These are phyloP conservation scores for Atethmia centrago DNA, from an alignment of 2,888 invertebrate genomes.

Conservation along the genomic window DNA sequence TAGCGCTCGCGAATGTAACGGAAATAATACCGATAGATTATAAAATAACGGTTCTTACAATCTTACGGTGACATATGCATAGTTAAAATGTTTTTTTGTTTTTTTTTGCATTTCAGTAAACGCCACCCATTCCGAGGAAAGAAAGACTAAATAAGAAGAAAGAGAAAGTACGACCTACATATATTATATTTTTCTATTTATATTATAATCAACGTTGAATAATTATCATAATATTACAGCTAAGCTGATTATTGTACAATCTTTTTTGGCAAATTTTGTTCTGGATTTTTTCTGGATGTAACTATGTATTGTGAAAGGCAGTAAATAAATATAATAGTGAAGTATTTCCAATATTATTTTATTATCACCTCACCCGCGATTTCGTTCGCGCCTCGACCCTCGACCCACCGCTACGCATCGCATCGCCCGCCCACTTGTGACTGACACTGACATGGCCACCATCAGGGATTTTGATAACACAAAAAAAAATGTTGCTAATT, in stretches of 20 bases:
- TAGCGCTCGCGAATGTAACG: too few relatives aligned
- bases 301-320: constrained; percentile 41
- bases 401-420: too few relatives aligned
- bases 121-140: constrained; percentile 84
- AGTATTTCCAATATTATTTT: constrained; percentile 6
- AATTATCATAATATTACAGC: constrained; percentile 21
- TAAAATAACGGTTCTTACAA: too few relatives aligned
- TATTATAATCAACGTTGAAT: constrained; percentile 24
- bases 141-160: constrained; percentile 72
- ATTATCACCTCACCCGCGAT: too few relatives aligned
- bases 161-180: neutral
- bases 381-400: too few relatives aligned
- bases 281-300: constrained; percentile 12
- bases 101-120: constrained; percentile 79
- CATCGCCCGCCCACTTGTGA: too few relatives aligned
- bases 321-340: constrained; percentile 43
- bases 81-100: too few relatives aligned
- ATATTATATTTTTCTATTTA: neutral
- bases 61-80: too few relatives aligned
- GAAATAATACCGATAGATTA: too few relatives aligned
- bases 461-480: too few relatives aligned
- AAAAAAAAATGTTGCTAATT: too few relatives aligned
- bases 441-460: too few relatives aligned
- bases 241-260: constrained; percentile 30
- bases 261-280: constrained; percentile 21